Conservation (phyloP, 2,797 vertebrate genomes). For the Cryptoblepharus egeriae region DNA sequence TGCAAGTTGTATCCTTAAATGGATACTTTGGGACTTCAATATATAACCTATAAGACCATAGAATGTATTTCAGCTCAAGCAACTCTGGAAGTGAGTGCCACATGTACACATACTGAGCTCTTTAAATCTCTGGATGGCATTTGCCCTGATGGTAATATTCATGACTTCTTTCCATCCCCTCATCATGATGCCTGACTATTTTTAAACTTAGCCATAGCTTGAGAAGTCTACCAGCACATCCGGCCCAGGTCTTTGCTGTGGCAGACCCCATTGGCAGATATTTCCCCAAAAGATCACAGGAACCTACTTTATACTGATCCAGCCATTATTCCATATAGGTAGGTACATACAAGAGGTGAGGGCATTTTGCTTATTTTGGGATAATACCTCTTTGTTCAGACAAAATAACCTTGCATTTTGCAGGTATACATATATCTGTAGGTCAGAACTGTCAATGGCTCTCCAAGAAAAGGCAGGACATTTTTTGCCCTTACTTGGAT, state of each 20-base stretch:
- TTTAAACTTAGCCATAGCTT: background rate
- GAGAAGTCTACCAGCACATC: background rate
- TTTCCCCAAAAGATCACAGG: no score
- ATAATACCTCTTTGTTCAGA: no score
- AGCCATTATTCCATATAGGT: no score
- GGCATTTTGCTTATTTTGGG: no score
- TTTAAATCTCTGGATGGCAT: background rate
- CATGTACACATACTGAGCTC: background rate
- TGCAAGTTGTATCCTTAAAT: background rate
- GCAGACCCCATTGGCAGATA: background rate
- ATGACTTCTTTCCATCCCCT: background rate
- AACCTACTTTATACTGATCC: no score
- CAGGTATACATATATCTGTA: no score
- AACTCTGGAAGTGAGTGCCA: slow-evolving; percentile 8
- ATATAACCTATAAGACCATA: background rate
- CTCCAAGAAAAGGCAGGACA: no score
- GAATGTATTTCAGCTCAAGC: slow-evolving; percentile 9
- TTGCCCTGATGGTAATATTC: background rate
- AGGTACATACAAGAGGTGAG: no score
- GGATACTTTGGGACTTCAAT: background rate
- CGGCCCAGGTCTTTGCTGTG: background rate
- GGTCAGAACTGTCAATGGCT: no score
- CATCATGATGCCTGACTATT: background rate
- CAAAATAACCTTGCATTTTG: no score
- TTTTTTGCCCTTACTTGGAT: no score